These are phyloP conservation scores for Pemphigus obesinymphae DNA, from an alignment of 1,140 invertebrate species.

Conservation along the genomic window DNA sequence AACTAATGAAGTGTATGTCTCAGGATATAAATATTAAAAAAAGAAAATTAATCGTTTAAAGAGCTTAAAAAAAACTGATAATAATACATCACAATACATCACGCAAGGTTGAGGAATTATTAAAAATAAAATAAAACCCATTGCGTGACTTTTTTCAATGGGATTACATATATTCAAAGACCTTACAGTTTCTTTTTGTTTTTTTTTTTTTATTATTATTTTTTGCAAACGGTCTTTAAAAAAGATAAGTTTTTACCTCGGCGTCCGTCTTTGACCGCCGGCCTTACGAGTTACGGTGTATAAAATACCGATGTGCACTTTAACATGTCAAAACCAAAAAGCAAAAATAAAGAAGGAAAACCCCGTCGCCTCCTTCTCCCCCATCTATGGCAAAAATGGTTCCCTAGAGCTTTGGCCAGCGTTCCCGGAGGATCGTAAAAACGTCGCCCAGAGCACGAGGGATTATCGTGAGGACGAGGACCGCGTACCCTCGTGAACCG, in stretches of 20 bases:
- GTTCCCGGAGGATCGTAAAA: neutral
- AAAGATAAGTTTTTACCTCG: neutral
- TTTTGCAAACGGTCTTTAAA: neutral
- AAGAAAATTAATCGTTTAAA: neutral
- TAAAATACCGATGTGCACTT: neutral
- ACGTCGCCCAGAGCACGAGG: neutral
- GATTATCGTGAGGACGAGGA: neutral
- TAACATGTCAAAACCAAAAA: slow-evolving; percentile 9
- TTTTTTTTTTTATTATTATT: neutral
- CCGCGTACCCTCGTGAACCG: neutral
- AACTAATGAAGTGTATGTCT: no score
- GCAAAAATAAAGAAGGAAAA: neutral
- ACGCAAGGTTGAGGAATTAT: neutral
- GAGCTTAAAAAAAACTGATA: neutral
- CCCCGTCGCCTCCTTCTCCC: neutral
- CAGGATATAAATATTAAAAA: no score
- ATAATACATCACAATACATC: no score
- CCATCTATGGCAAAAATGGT: neutral
- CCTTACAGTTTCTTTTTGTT: no score
- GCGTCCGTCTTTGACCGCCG: neutral
- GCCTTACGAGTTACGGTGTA: neutral
- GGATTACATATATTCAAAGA: neutral
- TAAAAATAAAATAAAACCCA: neutral
- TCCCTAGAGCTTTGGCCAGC: neutral
- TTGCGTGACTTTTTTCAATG: neutral